Base-by-base conservation (phyloP, 1,140 invertebrate genomes). In the Zaprionus nigranus region DNA sequence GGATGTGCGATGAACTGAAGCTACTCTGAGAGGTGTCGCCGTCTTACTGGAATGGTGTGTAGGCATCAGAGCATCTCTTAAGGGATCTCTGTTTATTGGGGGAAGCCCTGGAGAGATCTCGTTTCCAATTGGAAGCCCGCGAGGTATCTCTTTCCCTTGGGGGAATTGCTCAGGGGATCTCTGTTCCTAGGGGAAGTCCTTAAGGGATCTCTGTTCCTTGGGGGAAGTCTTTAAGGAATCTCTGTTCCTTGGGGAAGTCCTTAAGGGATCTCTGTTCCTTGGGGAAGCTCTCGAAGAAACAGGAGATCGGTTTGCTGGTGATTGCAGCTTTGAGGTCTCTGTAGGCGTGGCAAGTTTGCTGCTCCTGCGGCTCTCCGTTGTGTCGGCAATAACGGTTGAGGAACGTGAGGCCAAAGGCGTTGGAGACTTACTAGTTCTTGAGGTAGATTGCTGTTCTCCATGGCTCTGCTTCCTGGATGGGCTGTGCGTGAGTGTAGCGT, bases 291-390 rank as follows among this genome's bases (percentile, higher is more conserved):
- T 53, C 6, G 40, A 46, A 7, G 46, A 36, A n/a, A 38, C 38
- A n/a, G 40, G 28, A 9, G 56, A 58, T 22, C 17, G 56, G 46
- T 17, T n/a, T 1, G 51, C 3, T 34, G 30, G 30, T 34, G 30
- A 22, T 20, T 40, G 17, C 4, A 22, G 24, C 22, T 30, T 38
- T 60, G 20, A 22, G 49, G 57, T 15, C 36, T 66, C 28, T 49
- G 54, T 17, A 49, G 72, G 72, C 26, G 72, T 63, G 59, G 53
- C 59, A 30, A 43, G 53, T 54, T 67, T 73, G 56, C 51, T 59
- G 53, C 20, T 20, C 34, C 13, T 63, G 20, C 40, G 46, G 17
- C 66, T 43, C 30, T 58, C 38, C 2, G 15, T 34, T 34, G 43
- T 17, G 38, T 62, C 72, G 22, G 68, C 49, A 49, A 73, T 72